Conservation (phyloP, 2,113 vertebrate genomes). For the Aplodontia rufa region DNA sequence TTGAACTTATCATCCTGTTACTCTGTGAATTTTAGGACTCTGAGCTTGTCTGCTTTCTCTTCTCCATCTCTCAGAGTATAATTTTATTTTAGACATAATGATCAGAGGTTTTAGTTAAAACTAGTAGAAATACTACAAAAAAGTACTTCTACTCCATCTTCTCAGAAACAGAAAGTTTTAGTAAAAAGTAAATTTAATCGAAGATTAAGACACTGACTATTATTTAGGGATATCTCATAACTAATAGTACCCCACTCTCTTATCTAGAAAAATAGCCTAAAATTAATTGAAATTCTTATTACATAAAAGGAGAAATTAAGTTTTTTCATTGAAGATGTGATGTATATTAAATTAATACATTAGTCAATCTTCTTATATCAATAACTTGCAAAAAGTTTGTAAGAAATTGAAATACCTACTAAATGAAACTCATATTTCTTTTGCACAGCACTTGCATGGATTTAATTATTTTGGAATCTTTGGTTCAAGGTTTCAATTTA, state of each 20-base stretch:
- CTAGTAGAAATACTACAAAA: not conserved
- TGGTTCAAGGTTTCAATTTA: constrained; percentile 35
- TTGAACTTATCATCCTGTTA: not conserved
- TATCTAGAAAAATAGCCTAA: constrained; percentile 37
- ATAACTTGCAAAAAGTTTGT: constrained; percentile 17
- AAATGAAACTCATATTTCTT: constrained; percentile 64
- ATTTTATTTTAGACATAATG: not conserved
- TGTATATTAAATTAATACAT: constrained; percentile 36
- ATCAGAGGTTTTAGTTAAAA: not conserved
- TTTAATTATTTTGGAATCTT: constrained; percentile 71
- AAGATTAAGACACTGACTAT: not conserved
- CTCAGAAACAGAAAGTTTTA: not conserved
- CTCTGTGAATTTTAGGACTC: not conserved
- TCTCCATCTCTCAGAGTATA: not conserved
- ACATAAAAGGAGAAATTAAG: constrained; percentile 23
- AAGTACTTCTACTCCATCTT: not conserved
- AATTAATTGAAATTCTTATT: constrained; percentile 52
- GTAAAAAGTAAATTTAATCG: not conserved
- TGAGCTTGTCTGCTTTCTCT: not conserved
- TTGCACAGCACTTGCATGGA: constrained; percentile 2
- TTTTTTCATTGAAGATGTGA: not conserved
- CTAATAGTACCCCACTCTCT: not conserved
- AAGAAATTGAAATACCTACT: constrained; percentile 24
- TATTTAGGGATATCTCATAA: constrained; percentile 6
- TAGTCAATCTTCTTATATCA: constrained; percentile 32